These are phyloP conservation scores for Molossus molossus DNA, from an alignment of 2,797 vertebrate genomes.

Conservation along the genomic window DNA sequence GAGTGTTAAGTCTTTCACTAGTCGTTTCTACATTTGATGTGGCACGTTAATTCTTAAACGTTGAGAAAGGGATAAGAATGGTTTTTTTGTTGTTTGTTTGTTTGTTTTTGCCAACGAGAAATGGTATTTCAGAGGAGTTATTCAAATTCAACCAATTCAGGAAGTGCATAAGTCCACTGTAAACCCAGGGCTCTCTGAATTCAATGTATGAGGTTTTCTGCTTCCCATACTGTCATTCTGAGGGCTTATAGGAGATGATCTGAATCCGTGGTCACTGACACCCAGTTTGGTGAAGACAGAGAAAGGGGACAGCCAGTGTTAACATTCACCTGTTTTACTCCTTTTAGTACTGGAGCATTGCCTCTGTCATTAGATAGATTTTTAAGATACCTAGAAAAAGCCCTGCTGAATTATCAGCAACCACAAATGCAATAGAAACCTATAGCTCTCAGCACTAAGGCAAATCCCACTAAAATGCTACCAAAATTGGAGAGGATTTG, in stretches of 20 bases:
- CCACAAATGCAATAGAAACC: constrained; percentile 81
- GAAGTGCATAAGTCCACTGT: not conserved
- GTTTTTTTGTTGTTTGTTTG: not conserved
- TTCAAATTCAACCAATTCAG: constrained; percentile 36
- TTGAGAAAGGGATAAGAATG: constrained; percentile 50
- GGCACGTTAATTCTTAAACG: constrained; percentile 65
- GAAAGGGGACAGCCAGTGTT: not conserved
- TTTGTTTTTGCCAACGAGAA: not conserved
- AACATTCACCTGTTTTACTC: not conserved
- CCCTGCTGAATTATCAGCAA: constrained; percentile 83
- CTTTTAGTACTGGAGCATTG: constrained; percentile 39
- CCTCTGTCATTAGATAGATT: not conserved
- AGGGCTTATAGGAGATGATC: not conserved
- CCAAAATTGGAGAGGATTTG: constrained; percentile 84
- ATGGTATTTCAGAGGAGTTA: constrained; percentile 33
- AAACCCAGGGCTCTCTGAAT: not conserved
- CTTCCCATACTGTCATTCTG: not conserved
- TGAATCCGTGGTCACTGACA: not conserved
- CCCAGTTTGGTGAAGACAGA: not conserved
- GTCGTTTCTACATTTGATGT: constrained; percentile 20
- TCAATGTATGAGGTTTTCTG: not conserved
- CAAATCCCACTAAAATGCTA: constrained; percentile 76
- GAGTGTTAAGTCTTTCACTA: constrained; percentile 32
- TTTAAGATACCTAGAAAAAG: not conserved
- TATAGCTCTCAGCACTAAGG: constrained; percentile 67